phyloP scores from a whole-genome alignment of 1,140 invertebrate species.

The Drosophila nasuta region DNA sequence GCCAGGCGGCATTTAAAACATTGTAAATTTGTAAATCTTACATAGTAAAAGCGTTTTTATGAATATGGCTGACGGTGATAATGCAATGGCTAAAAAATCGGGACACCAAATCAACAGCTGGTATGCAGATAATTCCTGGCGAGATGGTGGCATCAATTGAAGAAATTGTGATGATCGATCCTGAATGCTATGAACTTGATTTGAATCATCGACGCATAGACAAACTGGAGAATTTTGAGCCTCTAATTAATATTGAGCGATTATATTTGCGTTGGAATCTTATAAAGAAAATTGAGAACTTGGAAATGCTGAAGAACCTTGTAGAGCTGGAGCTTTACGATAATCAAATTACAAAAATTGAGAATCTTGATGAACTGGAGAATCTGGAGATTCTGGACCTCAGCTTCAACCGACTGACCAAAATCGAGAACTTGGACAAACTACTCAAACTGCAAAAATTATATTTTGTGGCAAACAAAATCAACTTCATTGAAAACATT shows the following conservation, averaged over 20 bases:
- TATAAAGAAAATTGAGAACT: slow-evolving; percentile 97
- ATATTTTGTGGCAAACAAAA: slow-evolving; percentile 97
- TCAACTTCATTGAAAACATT: slow-evolving; percentile 96
- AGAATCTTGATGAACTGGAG: slow-evolving; percentile 93
- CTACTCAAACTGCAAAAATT: slow-evolving; percentile 94
- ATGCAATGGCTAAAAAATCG: slow-evolving; percentile 33
- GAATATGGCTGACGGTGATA: slow-evolving; percentile 69
- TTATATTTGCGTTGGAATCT: slow-evolving; percentile 96
- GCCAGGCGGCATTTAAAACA: slow-evolving; percentile 44
- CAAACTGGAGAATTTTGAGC: slow-evolving; percentile 93
- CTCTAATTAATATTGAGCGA: slow-evolving; percentile 90
- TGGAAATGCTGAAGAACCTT: slow-evolving; percentile 90
- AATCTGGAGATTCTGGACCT: slow-evolving; percentile 97
- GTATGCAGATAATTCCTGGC: slow-evolving; percentile 65
- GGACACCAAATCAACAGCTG: slow-evolving; percentile 47
- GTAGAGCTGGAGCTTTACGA: slow-evolving; percentile 97
- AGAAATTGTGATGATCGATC: slow-evolving; percentile 79
- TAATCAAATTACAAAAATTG: slow-evolving; percentile 96
- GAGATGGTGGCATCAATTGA: slow-evolving; percentile 69
- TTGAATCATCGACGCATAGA: slow-evolving; percentile 94
- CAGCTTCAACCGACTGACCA: slow-evolving; percentile 98
- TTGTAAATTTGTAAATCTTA: slow-evolving; percentile 26
- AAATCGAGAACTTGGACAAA: slow-evolving; percentile 94
- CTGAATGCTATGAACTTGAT: slow-evolving; percentile 86
- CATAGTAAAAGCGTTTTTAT: slow-evolving; percentile 18